phyloP scores from a whole-genome alignment of 2,113 vertebrate species.

The Columbina picui region DNA sequence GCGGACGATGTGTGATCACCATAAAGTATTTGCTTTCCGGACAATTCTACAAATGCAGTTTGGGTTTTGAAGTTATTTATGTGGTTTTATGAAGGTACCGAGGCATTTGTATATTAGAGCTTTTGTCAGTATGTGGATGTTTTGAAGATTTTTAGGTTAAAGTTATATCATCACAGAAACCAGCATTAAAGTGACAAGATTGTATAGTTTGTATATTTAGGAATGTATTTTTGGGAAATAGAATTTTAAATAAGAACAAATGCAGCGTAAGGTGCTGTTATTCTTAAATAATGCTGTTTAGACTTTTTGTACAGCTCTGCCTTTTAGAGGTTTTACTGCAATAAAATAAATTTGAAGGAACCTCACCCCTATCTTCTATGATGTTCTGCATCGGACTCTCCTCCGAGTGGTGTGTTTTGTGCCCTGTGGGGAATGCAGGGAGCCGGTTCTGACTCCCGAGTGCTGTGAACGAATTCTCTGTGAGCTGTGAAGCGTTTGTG shows the following conservation, averaged over 20 bases:
- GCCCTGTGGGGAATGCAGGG: conserved; percentile 56
- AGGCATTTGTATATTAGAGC: conserved; percentile 68
- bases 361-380: conserved; percentile 52
- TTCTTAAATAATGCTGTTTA: conserved; percentile 74
- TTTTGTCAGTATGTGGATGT: conserved; percentile 65
- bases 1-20: conserved; percentile 88
- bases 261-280: conserved; percentile 71
- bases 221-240: conserved; percentile 83
- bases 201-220: conserved; percentile 90
- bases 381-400: conserved; percentile 56
- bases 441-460: conserved; percentile 8
- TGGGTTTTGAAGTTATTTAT: conserved; percentile 79
- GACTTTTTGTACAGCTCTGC: conserved; percentile 79
- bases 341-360: conserved; percentile 73
- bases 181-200: conserved; percentile 82
- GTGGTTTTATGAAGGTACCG: conserved; percentile 79
- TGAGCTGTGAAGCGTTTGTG: conserved; percentile 68
- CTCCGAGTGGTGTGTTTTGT: conserved; percentile 65
- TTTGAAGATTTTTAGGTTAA: conserved; percentile 67
- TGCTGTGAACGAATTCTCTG: conserved; percentile 48
- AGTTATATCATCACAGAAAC: conserved; percentile 73
- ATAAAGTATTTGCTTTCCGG: conserved; percentile 77
- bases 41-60: conserved; percentile 57
- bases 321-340: conserved; percentile 80
- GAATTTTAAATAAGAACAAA: conserved; percentile 80